Evolutionary conservation across 2,113 vertebrate species (phyloP), one percentile per base, ranked within the genome.

Genomic region (Daphoenositta chrysoptera): DNA sequence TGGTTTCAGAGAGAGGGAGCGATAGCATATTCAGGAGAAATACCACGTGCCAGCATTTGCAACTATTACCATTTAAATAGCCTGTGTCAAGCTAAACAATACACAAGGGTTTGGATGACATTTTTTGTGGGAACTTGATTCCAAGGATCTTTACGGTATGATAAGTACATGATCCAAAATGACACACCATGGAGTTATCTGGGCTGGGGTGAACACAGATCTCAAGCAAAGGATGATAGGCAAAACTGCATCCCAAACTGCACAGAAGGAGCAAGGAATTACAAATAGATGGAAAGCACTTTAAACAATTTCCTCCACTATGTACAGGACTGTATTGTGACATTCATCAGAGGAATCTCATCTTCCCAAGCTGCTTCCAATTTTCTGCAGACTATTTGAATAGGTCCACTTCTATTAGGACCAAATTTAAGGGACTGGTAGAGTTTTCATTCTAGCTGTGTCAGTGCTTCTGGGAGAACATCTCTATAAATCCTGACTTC

Each of bases 1-100:
- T 66, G 30, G 24, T 66, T 95, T 66, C 39, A 28, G 87, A 66
- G 65, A 68, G 27, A 58, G 20, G 19, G 11, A 86, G 26, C 1
- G 8, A 84, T 78, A 72, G 35, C 50, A n/a, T n/a, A 77, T 75
- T 72, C 1, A 4, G 71, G 54, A 51, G 76, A 83, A 86, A 86
- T 42, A 47, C 68, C 1, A 2, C 51, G 15, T 0, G 2, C 31
- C 83, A 91, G 64, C 50, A 63, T 90, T 96, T 92, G 87, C 64
- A 94, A 16, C 85, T 66, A 96, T 96, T 97, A 93, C 83, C 96
- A 93, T 97, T 97, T 97, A 95, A 96, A 96, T 96, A 95, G 63
- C 85, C 63, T 93, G 13, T 83, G 90, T 96, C 92, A 85, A 77
- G 66, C 47, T 88, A 80, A 93, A 95, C 70, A 94, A 83, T 94